Percentiles rank a stretch among this genome's conserved stretches.
phyloP scores from a whole-genome alignment of 2,888 invertebrate species.

The Pandemis heparana region DNA sequence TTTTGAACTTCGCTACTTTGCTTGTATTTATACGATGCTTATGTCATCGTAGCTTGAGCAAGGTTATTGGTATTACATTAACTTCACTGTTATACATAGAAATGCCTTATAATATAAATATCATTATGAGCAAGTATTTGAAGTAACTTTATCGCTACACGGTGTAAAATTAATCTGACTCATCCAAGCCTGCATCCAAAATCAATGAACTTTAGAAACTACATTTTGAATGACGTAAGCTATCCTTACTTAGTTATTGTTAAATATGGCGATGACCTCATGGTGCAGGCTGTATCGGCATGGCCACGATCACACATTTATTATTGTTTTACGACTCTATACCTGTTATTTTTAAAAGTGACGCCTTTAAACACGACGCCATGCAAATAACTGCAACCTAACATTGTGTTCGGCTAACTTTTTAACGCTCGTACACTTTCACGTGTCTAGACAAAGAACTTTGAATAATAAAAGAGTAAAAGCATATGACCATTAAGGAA shows the following conservation, averaged over 20 bases:
- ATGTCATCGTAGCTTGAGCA: neutral
- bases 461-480: neutral
- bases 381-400: neutral
- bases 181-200: constrained; percentile 27
- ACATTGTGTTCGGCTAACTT: constrained; percentile 14
- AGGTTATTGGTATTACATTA: neutral
- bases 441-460: constrained; percentile 9
- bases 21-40: neutral
- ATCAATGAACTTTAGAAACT: constrained; percentile 36
- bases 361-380: neutral
- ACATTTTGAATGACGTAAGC: constrained; percentile 30
- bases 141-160: constrained; percentile 1
- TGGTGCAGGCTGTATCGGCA: neutral
- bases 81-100: no score
- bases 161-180: constrained; percentile 17
- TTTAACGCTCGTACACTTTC: neutral
- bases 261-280: constrained; percentile 31
- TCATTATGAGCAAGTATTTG: neutral
- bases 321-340: neutral
- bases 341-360: neutral
- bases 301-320: neutral
- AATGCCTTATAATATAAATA: no score
- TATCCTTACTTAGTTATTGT: constrained; percentile 19
- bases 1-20: neutral
- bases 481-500: neutral